Percentiles rank a stretch among this genome's conserved stretches.
phyloP scores from a whole-genome alignment of 2,888 invertebrate genomes.

The Hartigia nigra region DNA sequence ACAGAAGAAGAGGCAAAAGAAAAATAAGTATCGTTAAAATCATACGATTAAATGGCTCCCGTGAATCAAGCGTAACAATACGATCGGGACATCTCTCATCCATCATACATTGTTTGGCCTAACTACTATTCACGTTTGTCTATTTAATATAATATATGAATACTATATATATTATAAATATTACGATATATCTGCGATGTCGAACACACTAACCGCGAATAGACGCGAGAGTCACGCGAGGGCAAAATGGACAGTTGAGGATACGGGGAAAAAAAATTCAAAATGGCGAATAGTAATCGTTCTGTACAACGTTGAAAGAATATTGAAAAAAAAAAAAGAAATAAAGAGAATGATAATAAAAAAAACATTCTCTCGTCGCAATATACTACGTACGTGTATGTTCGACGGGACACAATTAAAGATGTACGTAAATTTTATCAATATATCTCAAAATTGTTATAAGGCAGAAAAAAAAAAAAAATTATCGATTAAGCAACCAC shows the following conservation, averaged over 20 bases:
- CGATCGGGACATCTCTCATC: background rate
- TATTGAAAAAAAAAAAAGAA: background rate
- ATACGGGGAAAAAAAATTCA: background rate
- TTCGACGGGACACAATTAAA: background rate
- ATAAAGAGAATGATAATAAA: too few species aligned
- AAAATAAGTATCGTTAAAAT: background rate
- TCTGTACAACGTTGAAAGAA: background rate
- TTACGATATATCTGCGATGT: slow-evolving; percentile 24
- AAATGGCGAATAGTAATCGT: background rate
- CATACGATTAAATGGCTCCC: background rate
- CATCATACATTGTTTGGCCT: slow-evolving; percentile 35
- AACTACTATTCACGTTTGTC: slow-evolving; percentile 38
- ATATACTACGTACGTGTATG: background rate
- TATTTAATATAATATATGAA: slow-evolving; percentile 29
- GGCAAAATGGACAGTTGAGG: background rate
- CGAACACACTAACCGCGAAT: background rate
- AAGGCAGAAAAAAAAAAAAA: slow-evolving; percentile 3
- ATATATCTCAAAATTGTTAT: background rate
- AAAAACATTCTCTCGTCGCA: background rate
- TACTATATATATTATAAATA: slow-evolving; percentile 17
- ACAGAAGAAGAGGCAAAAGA: too few species aligned
- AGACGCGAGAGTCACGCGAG: background rate
- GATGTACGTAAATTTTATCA: background rate
- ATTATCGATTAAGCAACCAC: slow-evolving; percentile 34
- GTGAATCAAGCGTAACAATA: background rate